A percentile compares a stretch with the other conserved stretches of the same genome.
Evolutionary conservation across 2,113 vertebrate genomes (phyloP).

Genomic region (Setophaga petechia): DNA sequence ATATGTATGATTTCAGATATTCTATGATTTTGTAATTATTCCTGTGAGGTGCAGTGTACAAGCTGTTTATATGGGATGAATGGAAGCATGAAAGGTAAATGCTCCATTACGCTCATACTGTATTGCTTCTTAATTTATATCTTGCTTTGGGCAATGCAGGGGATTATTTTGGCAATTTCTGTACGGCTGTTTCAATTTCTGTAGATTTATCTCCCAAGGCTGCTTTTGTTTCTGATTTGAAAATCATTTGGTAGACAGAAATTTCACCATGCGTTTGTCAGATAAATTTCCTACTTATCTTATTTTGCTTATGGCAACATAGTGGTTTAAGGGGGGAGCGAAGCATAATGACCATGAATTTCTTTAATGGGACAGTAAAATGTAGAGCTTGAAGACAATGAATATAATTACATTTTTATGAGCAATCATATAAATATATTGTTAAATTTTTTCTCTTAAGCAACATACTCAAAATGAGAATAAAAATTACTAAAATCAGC

Average conservation of each 20-base stretch:
- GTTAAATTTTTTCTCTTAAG: constrained; percentile 33
- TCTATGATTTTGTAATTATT: constrained; percentile 63
- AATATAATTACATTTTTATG: constrained; percentile 61
- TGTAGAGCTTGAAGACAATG: constrained; percentile 47
- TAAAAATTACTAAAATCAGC: not conserved
- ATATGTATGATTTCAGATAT: constrained; percentile 32
- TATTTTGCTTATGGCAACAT: constrained; percentile 59
- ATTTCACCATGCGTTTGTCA: constrained; percentile 61
- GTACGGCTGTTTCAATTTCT: constrained; percentile 56
- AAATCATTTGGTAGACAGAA: constrained; percentile 63
- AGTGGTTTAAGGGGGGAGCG: constrained; percentile 16
- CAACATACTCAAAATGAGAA: constrained; percentile 2
- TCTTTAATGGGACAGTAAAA: constrained; percentile 59
- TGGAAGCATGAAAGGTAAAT: constrained; percentile 65
- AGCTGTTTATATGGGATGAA: constrained; percentile 74
- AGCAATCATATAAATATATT: constrained; percentile 57
- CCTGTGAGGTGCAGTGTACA: constrained; percentile 31
- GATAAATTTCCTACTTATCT: constrained; percentile 64
- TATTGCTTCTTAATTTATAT: constrained; percentile 77
- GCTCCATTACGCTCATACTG: constrained; percentile 69
- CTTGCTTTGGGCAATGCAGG: constrained; percentile 64
- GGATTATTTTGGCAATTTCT: constrained; percentile 67
- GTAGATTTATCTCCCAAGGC: constrained; percentile 64
- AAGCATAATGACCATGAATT: constrained; percentile 57
- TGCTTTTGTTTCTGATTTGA: constrained; percentile 64